Conservation (phyloP, 2,797 vertebrate species). For the Fistularia commersonii region DNA sequence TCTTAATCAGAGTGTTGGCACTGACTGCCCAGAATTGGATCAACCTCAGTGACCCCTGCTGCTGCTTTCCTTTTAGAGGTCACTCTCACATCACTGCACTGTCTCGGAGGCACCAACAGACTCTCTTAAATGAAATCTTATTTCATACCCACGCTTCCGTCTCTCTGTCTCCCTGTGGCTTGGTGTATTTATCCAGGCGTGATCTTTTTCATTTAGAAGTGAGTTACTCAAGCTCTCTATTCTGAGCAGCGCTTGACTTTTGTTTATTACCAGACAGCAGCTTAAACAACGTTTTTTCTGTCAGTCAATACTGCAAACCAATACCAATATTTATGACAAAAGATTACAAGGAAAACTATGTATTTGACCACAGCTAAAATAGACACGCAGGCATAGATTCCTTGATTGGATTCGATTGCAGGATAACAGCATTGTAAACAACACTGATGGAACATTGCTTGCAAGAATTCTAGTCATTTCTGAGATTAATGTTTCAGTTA, state of each 20-base stretch:
- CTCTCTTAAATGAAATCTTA: conserved; percentile 54
- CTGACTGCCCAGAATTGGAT: conserved; percentile 59
- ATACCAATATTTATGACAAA: conserved; percentile 43
- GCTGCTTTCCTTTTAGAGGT: conserved; percentile 57
- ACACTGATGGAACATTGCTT: conserved; percentile 65
- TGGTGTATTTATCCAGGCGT: conserved; percentile 51
- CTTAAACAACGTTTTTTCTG: neutral
- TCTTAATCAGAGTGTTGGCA: conserved; percentile 65
- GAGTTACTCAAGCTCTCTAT: conserved; percentile 21
- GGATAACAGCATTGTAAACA: conserved; percentile 57
- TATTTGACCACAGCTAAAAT: conserved; percentile 42
- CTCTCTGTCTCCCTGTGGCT: conserved; percentile 39
- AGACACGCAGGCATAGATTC: conserved; percentile 27
- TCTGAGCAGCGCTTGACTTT: conserved; percentile 18
- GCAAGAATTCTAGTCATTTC: conserved; percentile 43
- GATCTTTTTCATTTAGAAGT: conserved; percentile 40
- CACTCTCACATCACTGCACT: conserved; percentile 46
- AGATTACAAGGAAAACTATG: conserved; percentile 43
- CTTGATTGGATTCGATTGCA: conserved; percentile 64
- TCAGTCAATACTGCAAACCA: conserved; percentile 17
- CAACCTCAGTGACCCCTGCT: conserved; percentile 56
- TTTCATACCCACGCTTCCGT: conserved; percentile 53
- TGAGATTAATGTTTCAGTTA: conserved; percentile 34
- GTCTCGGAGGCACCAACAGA: conserved; percentile 33
- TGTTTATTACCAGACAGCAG: conserved; percentile 8